Evolutionary conservation across 2,797 vertebrate species (phyloP), one percentile per base, ranked within the genome.

Genomic region (Dendrocincla fuliginosa): DNA sequence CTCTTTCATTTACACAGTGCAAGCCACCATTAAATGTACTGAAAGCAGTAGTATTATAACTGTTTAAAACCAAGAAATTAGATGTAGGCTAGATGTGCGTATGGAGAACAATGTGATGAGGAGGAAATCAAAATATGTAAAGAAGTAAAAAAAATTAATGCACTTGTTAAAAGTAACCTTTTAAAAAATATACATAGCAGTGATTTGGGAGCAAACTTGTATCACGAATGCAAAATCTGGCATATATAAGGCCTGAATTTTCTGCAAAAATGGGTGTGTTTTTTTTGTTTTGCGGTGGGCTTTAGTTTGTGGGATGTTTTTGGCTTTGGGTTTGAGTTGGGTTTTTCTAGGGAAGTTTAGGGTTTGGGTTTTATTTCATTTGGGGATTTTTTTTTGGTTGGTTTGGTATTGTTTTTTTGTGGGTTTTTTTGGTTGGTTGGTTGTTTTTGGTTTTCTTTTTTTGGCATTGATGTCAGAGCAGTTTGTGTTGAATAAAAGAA

Each of bases 1-100:
- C 5, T 13, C 27, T 90, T 87, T 89, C 32, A 93, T 92, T 94
- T 82, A 24, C 16, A n/a, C 47, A 61, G 42, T 53, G 47, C 18
- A 67, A 90, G 16, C 12, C 27, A 67, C 13, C 8, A 46, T 3
- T 50, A 42, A 93, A 41, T 42, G 30, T 68, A 32, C 41, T 80
- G 56, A 68, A 94, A 95, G 33, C 6, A 52, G 27, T 53, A 53
- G 9, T 18, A 63, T 55, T 52, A 16, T 7, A 70, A 35, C 18
- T 86, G 46, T 53, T 75, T 56, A 78, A 94, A 95, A 16, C 1
- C 4, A 59, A 76, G 32, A 90, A 49, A 78, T 65, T 65, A 67
- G 76, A 90, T 87, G 87, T 84, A 89, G 23, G 4, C 9, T 52
- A 84, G 24, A 6, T 64, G 39, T 60, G 37, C 16, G 16, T 84